A percentile compares a stretch with the other conserved stretches of the same genome.
phyloP scores from a whole-genome alignment of 2,888 invertebrate species.

The Exocentrus adspersus region DNA sequence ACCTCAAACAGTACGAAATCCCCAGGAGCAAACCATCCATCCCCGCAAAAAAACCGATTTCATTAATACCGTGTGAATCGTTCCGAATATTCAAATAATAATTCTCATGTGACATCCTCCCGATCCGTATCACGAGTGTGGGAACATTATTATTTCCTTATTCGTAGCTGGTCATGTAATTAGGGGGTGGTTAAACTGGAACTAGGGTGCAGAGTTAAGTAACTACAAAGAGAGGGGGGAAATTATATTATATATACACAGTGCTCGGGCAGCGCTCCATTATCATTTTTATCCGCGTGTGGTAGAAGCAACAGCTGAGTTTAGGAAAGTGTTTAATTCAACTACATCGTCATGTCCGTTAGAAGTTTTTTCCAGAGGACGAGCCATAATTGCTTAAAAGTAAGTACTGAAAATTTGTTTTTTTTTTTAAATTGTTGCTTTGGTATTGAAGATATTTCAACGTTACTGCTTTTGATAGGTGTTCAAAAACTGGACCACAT shows the following conservation, averaged over 20 bases:
- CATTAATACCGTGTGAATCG: conserved; percentile 41
- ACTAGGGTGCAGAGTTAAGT: conserved; percentile 37
- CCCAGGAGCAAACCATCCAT: neutral
- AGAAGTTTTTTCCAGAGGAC: conserved; percentile 51
- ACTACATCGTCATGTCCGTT: conserved; percentile 52
- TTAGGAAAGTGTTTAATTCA: neutral
- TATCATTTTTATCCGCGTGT: conserved; percentile 28
- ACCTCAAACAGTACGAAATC: too few species aligned
- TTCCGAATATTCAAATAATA: conserved; percentile 36
- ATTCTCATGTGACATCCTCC: conserved; percentile 25
- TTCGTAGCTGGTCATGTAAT: conserved; percentile 54
- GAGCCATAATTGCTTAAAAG: conserved; percentile 55
- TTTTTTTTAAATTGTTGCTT: too few species aligned
- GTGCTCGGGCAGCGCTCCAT: conserved; percentile 29
- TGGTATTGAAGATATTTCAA: too few species aligned
- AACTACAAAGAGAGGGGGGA: conserved; percentile 35
- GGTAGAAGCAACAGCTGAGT: conserved; percentile 22
- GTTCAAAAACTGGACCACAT: conserved; percentile 52
- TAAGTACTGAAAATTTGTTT: too few species aligned
- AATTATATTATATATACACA: conserved; percentile 32
- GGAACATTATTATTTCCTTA: conserved; percentile 49
- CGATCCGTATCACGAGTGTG: conserved; percentile 47
- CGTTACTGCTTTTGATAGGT: conserved; percentile 46
- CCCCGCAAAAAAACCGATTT: conserved; percentile 22
- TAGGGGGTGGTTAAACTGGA: conserved; percentile 49